A percentile compares a stretch with the other conserved stretches of the same genome.
Conservation (phyloP, 2,113 vertebrate genomes). For the Carlito syrichta region DNA sequence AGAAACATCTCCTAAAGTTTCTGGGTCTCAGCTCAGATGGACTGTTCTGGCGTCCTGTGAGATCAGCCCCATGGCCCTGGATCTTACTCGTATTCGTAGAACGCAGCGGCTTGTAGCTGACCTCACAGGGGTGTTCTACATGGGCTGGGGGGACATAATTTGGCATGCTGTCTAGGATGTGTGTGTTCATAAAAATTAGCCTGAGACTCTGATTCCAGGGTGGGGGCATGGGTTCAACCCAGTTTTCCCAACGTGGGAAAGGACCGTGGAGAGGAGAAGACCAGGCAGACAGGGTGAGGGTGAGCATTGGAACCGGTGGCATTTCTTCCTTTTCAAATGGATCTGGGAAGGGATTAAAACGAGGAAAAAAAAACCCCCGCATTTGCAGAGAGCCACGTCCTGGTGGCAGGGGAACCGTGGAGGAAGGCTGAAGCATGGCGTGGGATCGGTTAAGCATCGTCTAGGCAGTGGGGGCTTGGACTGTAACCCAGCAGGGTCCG, state of each 20-base stretch:
- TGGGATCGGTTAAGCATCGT: background rate
- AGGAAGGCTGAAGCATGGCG: background rate
- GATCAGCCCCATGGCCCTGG: no score
- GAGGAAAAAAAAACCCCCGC: background rate
- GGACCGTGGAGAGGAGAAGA: background rate
- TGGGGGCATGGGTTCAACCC: background rate
- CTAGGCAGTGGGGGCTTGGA: background rate
- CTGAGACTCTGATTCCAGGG: background rate
- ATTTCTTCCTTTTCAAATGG: background rate
- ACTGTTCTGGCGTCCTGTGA: background rate
- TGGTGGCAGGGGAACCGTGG: rapidly evolving
- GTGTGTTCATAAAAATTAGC: constrained; percentile 1
- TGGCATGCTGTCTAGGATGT: background rate
- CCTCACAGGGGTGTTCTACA: background rate
- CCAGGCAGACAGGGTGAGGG: background rate
- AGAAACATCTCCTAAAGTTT: background rate
- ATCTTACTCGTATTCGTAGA: background rate
- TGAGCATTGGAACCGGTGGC: no score
- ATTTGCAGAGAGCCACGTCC: background rate
- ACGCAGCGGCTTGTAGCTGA: background rate
- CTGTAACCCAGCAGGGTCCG: constrained; percentile 26
- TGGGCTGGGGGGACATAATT: background rate
- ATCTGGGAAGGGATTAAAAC: background rate
- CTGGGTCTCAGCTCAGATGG: background rate
- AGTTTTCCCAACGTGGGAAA: background rate